Evolutionary conservation across 2,888 invertebrate species (phyloP).

Genomic region (Strigamia crassipes): DNA sequence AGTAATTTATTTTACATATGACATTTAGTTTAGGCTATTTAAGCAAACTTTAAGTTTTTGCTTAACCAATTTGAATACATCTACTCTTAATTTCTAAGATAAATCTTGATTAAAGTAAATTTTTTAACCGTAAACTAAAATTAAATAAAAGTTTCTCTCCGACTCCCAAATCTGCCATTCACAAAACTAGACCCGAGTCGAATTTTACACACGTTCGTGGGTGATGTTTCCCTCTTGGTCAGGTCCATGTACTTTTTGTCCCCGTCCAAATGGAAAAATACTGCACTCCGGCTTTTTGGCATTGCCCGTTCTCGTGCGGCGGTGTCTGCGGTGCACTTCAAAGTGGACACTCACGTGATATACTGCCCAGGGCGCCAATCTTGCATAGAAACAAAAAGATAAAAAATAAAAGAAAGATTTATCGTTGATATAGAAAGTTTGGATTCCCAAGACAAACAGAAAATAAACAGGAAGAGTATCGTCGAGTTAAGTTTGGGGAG

Average conservation of each 20-base stretch:
- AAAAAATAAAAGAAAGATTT: background rate
- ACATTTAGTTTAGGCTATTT: no score
- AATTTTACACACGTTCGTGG: conserved; percentile 35
- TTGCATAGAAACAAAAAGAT: conserved; percentile 1
- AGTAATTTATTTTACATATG: no score
- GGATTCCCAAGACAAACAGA: conserved; percentile 17
- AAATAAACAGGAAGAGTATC: conserved; percentile 20
- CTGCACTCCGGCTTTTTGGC: background rate
- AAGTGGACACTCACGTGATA: conserved; percentile 24
- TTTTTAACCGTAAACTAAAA: background rate
- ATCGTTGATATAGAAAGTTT: background rate
- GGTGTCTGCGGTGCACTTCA: conserved; percentile 32
- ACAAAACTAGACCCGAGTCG: conserved; percentile 4
- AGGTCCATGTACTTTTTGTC: conserved; percentile 30
- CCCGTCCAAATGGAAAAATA: conserved; percentile 18
- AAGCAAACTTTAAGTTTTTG: no score
- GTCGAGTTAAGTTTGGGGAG: background rate
- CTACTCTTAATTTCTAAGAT: background rate
- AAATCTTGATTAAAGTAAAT: background rate
- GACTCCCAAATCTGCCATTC: background rate
- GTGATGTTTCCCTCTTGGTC: conserved; percentile 31
- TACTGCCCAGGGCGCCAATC: conserved; percentile 16
- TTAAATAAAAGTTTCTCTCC: background rate
- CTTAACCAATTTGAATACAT: no score
- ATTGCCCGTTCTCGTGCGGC: background rate